phyloP scores from a whole-genome alignment of 2,797 vertebrate genomes.

The Cirrhinus mrigala region DNA sequence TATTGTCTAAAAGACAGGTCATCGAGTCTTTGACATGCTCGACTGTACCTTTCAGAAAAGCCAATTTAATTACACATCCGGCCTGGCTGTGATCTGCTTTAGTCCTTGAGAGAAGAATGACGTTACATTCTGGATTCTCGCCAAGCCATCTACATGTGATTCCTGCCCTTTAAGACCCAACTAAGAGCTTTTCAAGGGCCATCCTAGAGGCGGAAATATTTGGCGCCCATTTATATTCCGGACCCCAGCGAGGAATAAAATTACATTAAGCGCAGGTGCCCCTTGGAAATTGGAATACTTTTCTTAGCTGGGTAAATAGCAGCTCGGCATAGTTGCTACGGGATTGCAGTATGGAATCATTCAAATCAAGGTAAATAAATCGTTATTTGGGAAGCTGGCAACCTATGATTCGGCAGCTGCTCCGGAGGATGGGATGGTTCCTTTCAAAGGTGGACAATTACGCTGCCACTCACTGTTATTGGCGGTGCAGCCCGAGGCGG shows the following conservation, averaged over 20 bases:
- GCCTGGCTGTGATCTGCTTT: slow-evolving; percentile 49
- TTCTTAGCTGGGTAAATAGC: slow-evolving; percentile 6
- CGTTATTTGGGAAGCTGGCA: slow-evolving; percentile 38
- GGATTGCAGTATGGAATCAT: slow-evolving; percentile 30
- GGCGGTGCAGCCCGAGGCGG: slow-evolving; percentile 49
- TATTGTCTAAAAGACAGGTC: slow-evolving; percentile 12
- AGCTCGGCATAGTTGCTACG: slow-evolving; percentile 18
- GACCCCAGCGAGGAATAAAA: slow-evolving; percentile 31
- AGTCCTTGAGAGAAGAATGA: slow-evolving; percentile 60
- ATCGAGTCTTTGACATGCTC: slow-evolving; percentile 19
- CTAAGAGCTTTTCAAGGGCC: slow-evolving; percentile 37
- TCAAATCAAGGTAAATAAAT: slow-evolving; percentile 41
- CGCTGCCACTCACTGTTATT: slow-evolving; percentile 60
- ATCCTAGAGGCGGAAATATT: slow-evolving; percentile 6
- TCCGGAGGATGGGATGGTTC: slow-evolving; percentile 43
- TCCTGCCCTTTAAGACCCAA: slow-evolving; percentile 28
- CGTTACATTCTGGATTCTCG: slow-evolving; percentile 31
- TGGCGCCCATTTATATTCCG: slow-evolving; percentile 6
- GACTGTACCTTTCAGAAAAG: slow-evolving; percentile 21
- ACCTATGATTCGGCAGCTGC: slow-evolving; percentile 49
- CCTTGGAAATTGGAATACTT: slow-evolving; percentile 41
- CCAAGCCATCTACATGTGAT: slow-evolving; percentile 46
- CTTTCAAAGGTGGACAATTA: slow-evolving; percentile 65
- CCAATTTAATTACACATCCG: slow-evolving; percentile 54
- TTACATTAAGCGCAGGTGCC: slow-evolving; percentile 8